Base-by-base conservation (phyloP, 2,797 vertebrate species). In the Ctenopoma multispine region DNA sequence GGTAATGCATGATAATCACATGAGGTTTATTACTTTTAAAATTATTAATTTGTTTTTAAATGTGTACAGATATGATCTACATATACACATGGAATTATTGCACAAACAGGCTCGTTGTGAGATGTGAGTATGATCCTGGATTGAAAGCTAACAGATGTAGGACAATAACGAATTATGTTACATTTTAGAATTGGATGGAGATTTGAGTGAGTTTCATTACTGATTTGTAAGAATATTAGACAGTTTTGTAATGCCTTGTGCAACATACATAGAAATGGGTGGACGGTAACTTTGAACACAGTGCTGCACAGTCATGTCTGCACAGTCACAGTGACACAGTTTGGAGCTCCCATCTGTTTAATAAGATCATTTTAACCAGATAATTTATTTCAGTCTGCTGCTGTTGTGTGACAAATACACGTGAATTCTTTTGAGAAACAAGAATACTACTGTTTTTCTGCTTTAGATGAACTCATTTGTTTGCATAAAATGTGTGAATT, bases 261-360 rank as follows among this genome's bases (percentile, higher is more conserved):
- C 54, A 44, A 14, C 47, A 54, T 23, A 44, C 60, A 69, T 9
- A 58, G 24, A 49, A 50, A 60, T 34, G 8, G 2, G 13, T 23
- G 13, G 44, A 41, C 64, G 59, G 65, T 31, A 57, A 53, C 66
- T 75, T 61, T 60, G 21, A 63, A 71, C 56, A 77, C 29, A 62
- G 41, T 47, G 36, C 40, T 55, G 56, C 58, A 61, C 29, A 71
- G 55, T 12, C n/a, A 17, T 5, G 24, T 79, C 43, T 67, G 55
- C n/a, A n/a, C n/a, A n/a, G n/a, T n/a, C 46, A 72, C 63, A 67
- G 46, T 77, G 67, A 81, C 80, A 83, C 65, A 59, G 34, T 76
- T 85, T 84, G 69, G 65, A 55, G 20, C 59, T 64, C 15, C 66
- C 66, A 79, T 90, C 75, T 88, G 87, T 85, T 85, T 57, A 70